Base-by-base conservation (phyloP, 1,140 invertebrate genomes). In the Ceratina japonica region DNA sequence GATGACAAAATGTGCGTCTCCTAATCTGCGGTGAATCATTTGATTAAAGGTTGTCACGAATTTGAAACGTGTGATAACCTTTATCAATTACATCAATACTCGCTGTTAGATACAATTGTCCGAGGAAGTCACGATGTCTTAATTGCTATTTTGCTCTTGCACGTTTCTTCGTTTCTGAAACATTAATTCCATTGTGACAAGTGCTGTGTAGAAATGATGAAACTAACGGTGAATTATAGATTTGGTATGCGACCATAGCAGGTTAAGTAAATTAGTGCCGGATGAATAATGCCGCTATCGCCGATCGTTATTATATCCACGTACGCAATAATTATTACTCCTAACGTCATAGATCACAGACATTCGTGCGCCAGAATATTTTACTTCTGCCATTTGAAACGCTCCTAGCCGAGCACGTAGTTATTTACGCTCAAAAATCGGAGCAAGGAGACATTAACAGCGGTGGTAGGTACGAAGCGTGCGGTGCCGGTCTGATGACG, bases 21-120 rank as follows among this genome's bases (percentile, higher is more conserved):
- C 71, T 81, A 81, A 73, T 83, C 70, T 66, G 13, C n/a, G 18
- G 68, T 87, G 87, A 88, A 62, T 88, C 87, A 88, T 66, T 16
- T 31, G 59, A 16, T 16, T 10, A 18, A 16, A 15, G 13, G 16
- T 71, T 58, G 71, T 68, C 27, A 13, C 54, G 13, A 71, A 59
- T 63, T 76, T 27, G 18, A 24, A 44, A 2, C 18, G 8, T 12
- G 8, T 8, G 68, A 69, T 84, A 64, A 72, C 31, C 54, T n/a
- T 73, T 84, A 84, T 74, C 82, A 77, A 63, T 85, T 80, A 73
- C 49, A 80, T 84, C 72, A 69, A 54, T 63, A 22, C 27, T 44
- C 37, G 10, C 37, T 10, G 37, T 79, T 49, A 74, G 44, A 59
- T 44, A 73, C 49, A 18, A 15, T 61, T n/a, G 18, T 37, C 69